Evolutionary conservation across 2,888 invertebrate species (phyloP).

Genomic region (Drosophila phalerata): DNA sequence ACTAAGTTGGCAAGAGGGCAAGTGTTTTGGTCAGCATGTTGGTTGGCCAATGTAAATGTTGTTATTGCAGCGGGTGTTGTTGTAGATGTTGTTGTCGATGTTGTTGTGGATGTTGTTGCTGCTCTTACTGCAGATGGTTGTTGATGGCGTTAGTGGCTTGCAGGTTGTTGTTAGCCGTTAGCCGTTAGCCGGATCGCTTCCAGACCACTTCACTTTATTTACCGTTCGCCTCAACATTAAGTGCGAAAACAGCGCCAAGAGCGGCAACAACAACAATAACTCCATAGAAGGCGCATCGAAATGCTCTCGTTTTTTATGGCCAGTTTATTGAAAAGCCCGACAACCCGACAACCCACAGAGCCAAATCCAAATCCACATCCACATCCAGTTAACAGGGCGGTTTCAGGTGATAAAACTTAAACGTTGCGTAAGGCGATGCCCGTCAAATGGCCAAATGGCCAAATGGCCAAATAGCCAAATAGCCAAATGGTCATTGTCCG

Average conservation of each 20-base stretch:
- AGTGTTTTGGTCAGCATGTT: constrained; percentile 43
- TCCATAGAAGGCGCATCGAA: constrained; percentile 26
- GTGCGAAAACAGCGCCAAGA: constrained; percentile 59
- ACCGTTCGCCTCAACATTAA: constrained; percentile 55
- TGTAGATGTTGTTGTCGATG: constrained; percentile 28
- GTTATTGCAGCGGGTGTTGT: constrained; percentile 25
- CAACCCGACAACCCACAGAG: constrained; percentile 33
- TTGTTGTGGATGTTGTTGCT: constrained; percentile 10
- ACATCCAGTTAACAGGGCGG: constrained; percentile 10
- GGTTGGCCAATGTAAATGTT: constrained; percentile 27
- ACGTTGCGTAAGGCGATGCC: constrained; percentile 49
- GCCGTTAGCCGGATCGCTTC: constrained; percentile 62
- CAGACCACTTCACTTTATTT: constrained; percentile 77
- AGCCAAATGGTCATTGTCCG: constrained; percentile 38
- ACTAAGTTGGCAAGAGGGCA: constrained; percentile 42
- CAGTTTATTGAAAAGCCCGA: constrained; percentile 63
- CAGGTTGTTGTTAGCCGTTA: constrained; percentile 37
- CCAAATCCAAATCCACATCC: constrained; percentile 18
- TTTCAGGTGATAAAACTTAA: constrained; percentile 47
- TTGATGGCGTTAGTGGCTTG: constrained; percentile 30
- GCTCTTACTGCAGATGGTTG: constrained; percentile 29
- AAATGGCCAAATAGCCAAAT: constrained; percentile 41
- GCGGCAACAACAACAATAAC: constrained; percentile 9
- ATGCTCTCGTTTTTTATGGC: constrained; percentile 63
- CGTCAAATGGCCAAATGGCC: constrained; percentile 36